These are phyloP conservation scores for Cactoblastis cactorum DNA, from an alignment of 2,888 invertebrate species.

Conservation along the genomic window DNA sequence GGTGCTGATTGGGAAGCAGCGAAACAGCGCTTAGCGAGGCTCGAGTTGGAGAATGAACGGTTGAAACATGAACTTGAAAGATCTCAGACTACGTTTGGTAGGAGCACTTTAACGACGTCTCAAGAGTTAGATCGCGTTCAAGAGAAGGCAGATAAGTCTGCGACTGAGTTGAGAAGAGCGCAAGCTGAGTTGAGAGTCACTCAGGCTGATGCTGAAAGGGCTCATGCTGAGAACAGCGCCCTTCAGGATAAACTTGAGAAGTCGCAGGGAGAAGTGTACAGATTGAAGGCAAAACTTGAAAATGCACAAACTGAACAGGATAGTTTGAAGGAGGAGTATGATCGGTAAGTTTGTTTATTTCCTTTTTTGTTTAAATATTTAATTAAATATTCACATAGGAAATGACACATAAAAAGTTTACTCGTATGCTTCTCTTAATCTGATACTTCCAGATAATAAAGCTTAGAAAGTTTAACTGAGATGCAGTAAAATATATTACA, in stretches of 20 bases:
- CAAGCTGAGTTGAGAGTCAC: slow-evolving; percentile 95
- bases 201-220: slow-evolving; percentile 93
- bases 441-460: too few relatives aligned
- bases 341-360: slow-evolving; percentile 71
- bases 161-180: slow-evolving; percentile 90
- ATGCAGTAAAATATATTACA: too few relatives aligned
- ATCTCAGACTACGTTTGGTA: slow-evolving; percentile 90
- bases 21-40: slow-evolving; percentile 88
- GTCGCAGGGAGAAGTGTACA: slow-evolving; percentile 96
- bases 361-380: background rate
- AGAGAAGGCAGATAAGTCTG: slow-evolving; percentile 90
- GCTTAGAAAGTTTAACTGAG: too few relatives aligned
- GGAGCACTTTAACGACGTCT: slow-evolving; percentile 88
- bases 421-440: too few relatives aligned
- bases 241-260: slow-evolving; percentile 96
- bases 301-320: slow-evolving; percentile 97
- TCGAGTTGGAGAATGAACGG: slow-evolving; percentile 94
- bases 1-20: slow-evolving; percentile 94
- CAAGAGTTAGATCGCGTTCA: slow-evolving; percentile 90
- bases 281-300: slow-evolving; percentile 94
- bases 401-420: too few relatives aligned
- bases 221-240: slow-evolving; percentile 88
- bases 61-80: slow-evolving; percentile 91
- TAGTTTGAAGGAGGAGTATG: slow-evolving; percentile 94
- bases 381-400: too few relatives aligned